Evolutionary conservation across 2,888 invertebrate genomes (phyloP).

Genomic region (Bruchidius siliquastri): DNA sequence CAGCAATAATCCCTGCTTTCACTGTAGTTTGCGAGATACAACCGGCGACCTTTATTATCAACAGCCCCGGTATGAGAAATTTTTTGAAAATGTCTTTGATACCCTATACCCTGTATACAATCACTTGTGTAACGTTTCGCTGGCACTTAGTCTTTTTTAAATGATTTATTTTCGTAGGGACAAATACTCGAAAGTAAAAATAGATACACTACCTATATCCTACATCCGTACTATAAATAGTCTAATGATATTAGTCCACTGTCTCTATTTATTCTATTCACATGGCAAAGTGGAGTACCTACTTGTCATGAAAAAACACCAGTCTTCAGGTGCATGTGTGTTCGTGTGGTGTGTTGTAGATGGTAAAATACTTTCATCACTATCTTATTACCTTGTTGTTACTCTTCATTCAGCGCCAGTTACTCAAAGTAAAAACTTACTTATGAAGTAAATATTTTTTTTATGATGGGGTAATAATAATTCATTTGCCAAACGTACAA

Average conservation of each 20-base stretch:
- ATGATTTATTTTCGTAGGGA: background rate
- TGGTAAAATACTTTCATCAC: background rate
- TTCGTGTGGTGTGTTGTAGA: background rate
- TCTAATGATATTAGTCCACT: background rate
- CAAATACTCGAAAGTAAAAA: background rate
- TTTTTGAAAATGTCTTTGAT: too few species aligned
- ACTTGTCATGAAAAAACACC: background rate
- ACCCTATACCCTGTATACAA: background rate
- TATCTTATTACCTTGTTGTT: too few species aligned
- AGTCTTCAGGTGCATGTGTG: background rate
- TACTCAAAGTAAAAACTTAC: too few species aligned
- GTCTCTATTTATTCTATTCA: background rate
- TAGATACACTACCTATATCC: background rate
- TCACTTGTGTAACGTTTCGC: background rate
- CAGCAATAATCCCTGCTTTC: too few species aligned
- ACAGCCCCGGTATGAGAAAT: too few species aligned
- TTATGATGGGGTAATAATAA: too few species aligned
- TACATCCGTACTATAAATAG: background rate
- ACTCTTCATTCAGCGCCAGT: too few species aligned
- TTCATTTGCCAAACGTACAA: too few species aligned
- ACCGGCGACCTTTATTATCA: too few species aligned
- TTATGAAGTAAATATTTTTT: too few species aligned
- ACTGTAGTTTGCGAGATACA: too few species aligned
- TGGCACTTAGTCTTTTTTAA: background rate
- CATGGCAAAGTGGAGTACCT: background rate